Percentiles rank a stretch among this genome's conserved stretches.
Conservation (phyloP, 2,888 invertebrate species). For the Cataglyphis altisquamis region DNA sequence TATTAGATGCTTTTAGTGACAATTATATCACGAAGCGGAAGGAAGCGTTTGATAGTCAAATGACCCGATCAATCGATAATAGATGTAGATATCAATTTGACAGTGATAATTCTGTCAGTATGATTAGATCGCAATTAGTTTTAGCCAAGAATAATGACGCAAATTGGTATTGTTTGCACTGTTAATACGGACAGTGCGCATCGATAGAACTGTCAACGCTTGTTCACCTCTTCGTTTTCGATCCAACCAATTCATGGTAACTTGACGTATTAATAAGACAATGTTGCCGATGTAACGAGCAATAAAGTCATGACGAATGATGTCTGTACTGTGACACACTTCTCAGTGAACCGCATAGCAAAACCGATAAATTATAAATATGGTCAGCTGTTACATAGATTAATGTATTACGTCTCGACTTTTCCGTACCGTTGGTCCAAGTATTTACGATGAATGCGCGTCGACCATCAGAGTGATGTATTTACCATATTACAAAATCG, state of each 20-base stretch:
- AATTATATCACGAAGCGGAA: not conserved
- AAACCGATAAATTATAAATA: slow-evolving; percentile 83
- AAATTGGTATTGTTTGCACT: slow-evolving; percentile 42
- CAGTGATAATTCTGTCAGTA: slow-evolving; percentile 35
- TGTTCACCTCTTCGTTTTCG: slow-evolving; percentile 1
- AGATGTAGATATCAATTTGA: slow-evolving; percentile 11
- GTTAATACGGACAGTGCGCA: slow-evolving; percentile 30
- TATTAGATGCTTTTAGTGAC: not conserved
- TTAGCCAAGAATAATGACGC: slow-evolving; percentile 38
- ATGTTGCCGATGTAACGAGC: slow-evolving; percentile 30
- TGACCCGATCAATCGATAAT: not conserved
- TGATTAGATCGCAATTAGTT: slow-evolving; percentile 52
- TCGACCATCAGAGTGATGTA: slow-evolving; percentile 14
- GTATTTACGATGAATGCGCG: slow-evolving; percentile 40
- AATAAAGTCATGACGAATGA: slow-evolving; percentile 52
- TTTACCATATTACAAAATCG: slow-evolving; percentile 28
- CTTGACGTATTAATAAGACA: slow-evolving; percentile 44
- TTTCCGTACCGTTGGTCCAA: slow-evolving; percentile 49
- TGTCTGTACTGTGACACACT: slow-evolving; percentile 45
- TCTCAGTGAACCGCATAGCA: slow-evolving; percentile 56
- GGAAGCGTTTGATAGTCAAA: not conserved
- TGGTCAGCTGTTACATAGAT: slow-evolving; percentile 73
- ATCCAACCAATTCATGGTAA: slow-evolving; percentile 19
- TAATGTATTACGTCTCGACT: slow-evolving; percentile 83
- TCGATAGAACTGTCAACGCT: slow-evolving; percentile 36